Conservation (phyloP, 1,140 invertebrate genomes). For the Tetragnatha versicolor region DNA sequence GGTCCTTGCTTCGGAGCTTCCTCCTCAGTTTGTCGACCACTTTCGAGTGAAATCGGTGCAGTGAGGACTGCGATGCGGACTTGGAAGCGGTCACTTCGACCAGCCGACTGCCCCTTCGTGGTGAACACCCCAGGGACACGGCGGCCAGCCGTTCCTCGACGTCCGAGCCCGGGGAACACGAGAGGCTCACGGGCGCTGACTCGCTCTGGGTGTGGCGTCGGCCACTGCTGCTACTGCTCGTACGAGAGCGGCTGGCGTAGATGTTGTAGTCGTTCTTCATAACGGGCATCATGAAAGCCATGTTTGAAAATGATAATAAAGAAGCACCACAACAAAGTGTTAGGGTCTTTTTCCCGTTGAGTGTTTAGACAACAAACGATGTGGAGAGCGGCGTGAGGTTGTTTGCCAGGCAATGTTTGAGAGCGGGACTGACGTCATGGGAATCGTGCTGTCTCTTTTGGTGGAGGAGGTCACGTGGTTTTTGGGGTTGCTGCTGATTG, state of each 20-base stretch:
- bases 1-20: conserved; percentile 54
- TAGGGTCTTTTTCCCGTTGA: no score
- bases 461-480: no score
- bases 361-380: no score
- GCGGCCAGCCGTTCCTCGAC: conserved; percentile 56
- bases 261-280: conserved; percentile 92
- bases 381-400: no score
- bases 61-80: conserved; percentile 70
- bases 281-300: conserved; percentile 94
- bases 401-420: no score
- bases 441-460: no score
- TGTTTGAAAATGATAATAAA: no score
- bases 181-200: conserved; percentile 53
- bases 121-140: conserved; percentile 70
- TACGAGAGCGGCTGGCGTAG: conserved; percentile 67
- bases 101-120: conserved; percentile 73
- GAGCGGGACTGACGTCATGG: no score
- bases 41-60: conserved; percentile 84
- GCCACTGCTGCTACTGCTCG: conserved; percentile 23
- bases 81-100: conserved; percentile 70
- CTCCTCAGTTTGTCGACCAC: conserved; percentile 83
- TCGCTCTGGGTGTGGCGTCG: conserved; percentile 49
- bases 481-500: no score
- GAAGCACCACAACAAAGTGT: no score
- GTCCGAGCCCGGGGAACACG: conserved; percentile 57